A percentile compares a stretch with the other conserved stretches of the same genome.
These are phyloP conservation scores for Pterostichus niger DNA, from an alignment of 2,888 invertebrate genomes.

Conservation along the genomic window DNA sequence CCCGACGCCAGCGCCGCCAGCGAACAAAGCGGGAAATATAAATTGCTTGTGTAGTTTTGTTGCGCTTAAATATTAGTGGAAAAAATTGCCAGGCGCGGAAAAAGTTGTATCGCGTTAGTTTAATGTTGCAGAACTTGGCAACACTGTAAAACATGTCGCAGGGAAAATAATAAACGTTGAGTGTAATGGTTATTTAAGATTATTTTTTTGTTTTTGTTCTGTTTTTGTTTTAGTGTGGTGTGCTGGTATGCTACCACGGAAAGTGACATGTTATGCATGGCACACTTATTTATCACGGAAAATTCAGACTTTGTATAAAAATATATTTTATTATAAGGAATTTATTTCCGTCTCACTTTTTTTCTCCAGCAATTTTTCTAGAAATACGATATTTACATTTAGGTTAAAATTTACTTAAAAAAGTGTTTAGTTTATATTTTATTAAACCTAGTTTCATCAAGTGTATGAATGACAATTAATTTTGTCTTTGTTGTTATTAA, in stretches of 20 bases:
- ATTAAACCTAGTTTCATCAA: too few relatives aligned
- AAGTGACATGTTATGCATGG: conserved; percentile 17
- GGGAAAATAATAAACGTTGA: conserved; percentile 41
- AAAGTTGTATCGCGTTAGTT: conserved; percentile 21
- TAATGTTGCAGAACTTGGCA: conserved; percentile 27
- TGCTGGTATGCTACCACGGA: neutral
- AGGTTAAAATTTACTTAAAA: too few relatives aligned
- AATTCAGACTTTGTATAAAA: too few relatives aligned
- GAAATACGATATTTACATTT: too few relatives aligned
- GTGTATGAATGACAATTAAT: too few relatives aligned
- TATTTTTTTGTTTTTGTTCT: conserved; percentile 13
- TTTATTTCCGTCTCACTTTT: too few relatives aligned
- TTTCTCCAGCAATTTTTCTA: too few relatives aligned
- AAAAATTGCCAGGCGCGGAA: conserved; percentile 13
- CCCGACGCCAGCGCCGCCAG: too few relatives aligned
- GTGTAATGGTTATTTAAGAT: conserved; percentile 27
- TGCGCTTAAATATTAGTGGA: conserved; percentile 37
- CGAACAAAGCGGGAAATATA: conserved; percentile 16
- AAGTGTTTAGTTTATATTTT: too few relatives aligned
- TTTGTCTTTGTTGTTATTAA: too few relatives aligned
- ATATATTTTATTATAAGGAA: too few relatives aligned
- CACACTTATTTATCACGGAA: conserved; percentile 7
- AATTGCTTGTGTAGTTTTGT: conserved; percentile 27
- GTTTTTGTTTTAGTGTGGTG: conserved; percentile 15
- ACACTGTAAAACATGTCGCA: neutral